Evolutionary conservation across 2,113 vertebrate species (phyloP), one percentile per base, ranked within the genome.

Genomic region (Microtus ochrogaster): DNA sequence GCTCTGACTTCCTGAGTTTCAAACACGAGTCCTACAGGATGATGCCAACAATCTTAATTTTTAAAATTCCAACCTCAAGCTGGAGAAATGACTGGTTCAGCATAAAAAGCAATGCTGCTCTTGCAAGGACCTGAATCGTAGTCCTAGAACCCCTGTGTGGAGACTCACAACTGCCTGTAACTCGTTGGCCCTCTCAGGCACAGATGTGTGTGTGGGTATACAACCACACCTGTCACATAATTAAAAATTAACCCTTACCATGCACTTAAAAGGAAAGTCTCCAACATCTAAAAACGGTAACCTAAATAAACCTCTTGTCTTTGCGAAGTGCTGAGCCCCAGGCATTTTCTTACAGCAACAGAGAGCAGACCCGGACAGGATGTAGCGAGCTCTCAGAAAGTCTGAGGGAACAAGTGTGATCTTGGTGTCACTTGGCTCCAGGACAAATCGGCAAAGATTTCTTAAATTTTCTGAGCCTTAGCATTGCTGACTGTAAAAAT

Each of bases 351-450:
- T 55, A 7, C n/a, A 58, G n/a, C 58, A 28, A 44, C 28, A 76
- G 70, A 84, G 74, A 79, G 5, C 6, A 33, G 36, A 73, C 33
- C 4, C 0, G 39, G 65, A 49, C 7, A 72, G 7, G 19, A 14
- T 0, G 0, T 12, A 28, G 1, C 0, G 0, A 5, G 11, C 3
- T 0, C 61, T 30, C 63, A 41, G 65, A 90, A 87, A 68, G 58
- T n/a, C 70, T 11, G 7, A 26, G 47, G 74, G n/a, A 87, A 83
- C 55, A 92, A 68, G 47, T 73, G 10, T 36, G 76, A 55, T 24
- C 66, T 44, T 16, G 58, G 12, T 77, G 92, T 47, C 5, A 2
- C 21, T 33, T 72, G 61, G 77, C 58, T 82, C 21, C 30, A 49
- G n/a, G 19, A 76, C 39, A 47, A 58, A 58, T 49, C 30, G 52